phyloP scores from a whole-genome alignment of 2,797 vertebrate species.

The Stomatorhinus walkeri region DNA sequence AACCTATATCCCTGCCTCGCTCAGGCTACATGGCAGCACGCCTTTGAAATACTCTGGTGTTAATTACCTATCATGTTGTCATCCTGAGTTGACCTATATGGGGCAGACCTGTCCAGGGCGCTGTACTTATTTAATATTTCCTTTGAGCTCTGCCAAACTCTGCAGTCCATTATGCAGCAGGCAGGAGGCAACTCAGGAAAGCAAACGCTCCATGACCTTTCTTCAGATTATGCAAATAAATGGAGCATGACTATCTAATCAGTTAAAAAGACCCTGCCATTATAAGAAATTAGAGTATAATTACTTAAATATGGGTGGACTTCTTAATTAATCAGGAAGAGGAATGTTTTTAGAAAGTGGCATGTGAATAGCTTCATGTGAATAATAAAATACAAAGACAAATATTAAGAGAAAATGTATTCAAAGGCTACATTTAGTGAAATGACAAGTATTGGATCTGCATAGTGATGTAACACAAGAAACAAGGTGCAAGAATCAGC shows the following conservation, averaged over 20 bases:
- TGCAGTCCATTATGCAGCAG: constrained; percentile 1
- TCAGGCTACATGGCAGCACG: neutral
- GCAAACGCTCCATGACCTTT: neutral
- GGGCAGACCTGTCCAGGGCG: neutral
- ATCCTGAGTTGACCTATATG: constrained; percentile 1
- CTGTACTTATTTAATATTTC: constrained; percentile 5
- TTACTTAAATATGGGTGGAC: neutral
- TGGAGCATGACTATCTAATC: neutral
- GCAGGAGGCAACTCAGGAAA: neutral
- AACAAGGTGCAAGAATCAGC: neutral
- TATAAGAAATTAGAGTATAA: neutral
- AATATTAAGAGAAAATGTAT: neutral
- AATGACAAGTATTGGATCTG: neutral
- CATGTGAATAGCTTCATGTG: neutral
- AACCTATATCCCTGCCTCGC: neutral
- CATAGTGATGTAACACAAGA: neutral
- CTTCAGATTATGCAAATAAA: constrained; percentile 3
- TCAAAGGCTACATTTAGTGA: neutral
- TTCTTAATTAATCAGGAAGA: neutral
- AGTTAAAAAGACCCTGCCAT: neutral
- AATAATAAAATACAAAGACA: neutral
- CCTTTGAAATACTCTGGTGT: neutral
- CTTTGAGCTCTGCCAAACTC: constrained; percentile 1
- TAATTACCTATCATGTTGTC: neutral
- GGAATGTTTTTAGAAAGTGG: neutral